A percentile compares a stretch with the other conserved stretches of the same genome.
phyloP scores from a whole-genome alignment of 2,113 vertebrate genomes.

The Ochotona curzoniae region DNA sequence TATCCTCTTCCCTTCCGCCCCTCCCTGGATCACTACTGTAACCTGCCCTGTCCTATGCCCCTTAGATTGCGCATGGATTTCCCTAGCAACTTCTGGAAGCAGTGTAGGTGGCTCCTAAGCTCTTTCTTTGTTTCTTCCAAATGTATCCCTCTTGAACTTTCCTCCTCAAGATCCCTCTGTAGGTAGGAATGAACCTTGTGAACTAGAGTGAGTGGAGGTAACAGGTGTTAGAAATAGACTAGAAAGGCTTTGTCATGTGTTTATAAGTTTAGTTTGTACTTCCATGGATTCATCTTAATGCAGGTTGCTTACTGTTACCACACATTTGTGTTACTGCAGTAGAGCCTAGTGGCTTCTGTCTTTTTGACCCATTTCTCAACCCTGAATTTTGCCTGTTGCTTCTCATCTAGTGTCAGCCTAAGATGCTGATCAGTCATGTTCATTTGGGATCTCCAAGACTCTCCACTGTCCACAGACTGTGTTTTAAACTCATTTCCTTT shows the following conservation, averaged over 20 bases:
- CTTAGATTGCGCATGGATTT: background rate
- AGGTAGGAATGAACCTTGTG: background rate
- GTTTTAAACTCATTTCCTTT: background rate
- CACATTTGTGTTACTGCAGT: background rate
- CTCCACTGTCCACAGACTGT: background rate
- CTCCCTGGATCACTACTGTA: background rate
- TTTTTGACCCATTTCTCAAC: background rate
- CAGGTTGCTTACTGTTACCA: background rate
- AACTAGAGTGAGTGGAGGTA: background rate
- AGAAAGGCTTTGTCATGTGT: background rate
- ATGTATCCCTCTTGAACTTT: background rate
- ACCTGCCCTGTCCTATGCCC: too few species aligned
- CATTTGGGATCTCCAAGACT: background rate
- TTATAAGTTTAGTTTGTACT: background rate
- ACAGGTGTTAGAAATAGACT: background rate
- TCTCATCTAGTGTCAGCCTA: background rate
- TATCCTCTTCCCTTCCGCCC: background rate
- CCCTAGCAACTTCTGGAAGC: background rate
- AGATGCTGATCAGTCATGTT: background rate
- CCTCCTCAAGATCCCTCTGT: background rate
- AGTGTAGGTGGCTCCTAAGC: background rate
- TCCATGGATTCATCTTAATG: background rate
- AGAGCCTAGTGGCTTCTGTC: background rate
- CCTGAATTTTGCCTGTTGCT: background rate
- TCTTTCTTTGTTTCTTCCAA: background rate